These are phyloP conservation scores for Grantiella picta DNA, from an alignment of 2,113 vertebrate genomes.

Conservation along the genomic window DNA sequence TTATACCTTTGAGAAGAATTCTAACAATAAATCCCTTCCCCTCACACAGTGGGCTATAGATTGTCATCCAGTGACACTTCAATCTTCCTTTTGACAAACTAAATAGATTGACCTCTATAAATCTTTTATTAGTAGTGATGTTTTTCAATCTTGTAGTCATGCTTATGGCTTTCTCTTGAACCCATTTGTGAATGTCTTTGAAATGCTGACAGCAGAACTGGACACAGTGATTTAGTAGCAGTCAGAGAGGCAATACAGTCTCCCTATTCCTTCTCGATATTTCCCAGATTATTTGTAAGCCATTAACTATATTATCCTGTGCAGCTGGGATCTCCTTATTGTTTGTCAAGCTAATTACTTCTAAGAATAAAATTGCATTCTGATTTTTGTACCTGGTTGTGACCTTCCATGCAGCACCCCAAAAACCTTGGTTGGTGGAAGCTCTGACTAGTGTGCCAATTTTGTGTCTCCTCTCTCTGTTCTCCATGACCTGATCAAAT, in stretches of 20 bases:
- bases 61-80: not conserved
- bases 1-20: not conserved
- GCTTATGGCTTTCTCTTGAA: constrained; percentile 13
- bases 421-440: not conserved
- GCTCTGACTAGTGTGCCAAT: not conserved
- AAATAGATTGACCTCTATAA: constrained; percentile 17
- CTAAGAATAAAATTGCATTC: not conserved
- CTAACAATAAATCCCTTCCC: not conserved
- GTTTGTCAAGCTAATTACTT: not conserved
- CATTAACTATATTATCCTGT: not conserved
- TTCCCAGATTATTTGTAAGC: not conserved
- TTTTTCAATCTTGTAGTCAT: constrained; percentile 16
- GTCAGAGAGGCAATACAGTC: not conserved
- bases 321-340: not conserved
- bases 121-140: constrained; percentile 18
- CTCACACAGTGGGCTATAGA: not conserved
- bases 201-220: constrained; percentile 8
- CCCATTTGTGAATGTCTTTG: constrained; percentile 28
- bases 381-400: not conserved
- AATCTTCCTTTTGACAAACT: constrained; percentile 8
- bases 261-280: not conserved
- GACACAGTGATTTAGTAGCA: constrained; percentile 23
- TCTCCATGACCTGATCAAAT: not conserved
- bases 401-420: not conserved
- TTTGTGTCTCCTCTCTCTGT: not conserved